Evolutionary conservation across 2,888 invertebrate genomes (phyloP).

Genomic region (Uropetala carovei): DNA sequence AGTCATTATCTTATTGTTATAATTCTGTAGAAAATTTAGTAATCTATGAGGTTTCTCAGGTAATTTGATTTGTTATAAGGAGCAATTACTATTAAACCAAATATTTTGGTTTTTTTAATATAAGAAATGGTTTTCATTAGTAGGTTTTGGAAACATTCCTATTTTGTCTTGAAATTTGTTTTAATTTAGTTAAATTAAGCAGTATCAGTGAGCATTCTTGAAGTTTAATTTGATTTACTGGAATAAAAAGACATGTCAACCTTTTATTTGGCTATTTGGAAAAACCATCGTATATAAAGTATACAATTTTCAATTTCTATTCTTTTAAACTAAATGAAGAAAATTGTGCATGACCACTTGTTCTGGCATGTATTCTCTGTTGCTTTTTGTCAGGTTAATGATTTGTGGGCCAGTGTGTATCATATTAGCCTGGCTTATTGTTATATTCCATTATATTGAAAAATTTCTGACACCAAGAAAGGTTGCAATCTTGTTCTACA

Average conservation of each 20-base stretch:
- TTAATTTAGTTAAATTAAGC: background rate
- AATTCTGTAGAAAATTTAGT: background rate
- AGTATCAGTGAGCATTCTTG: background rate
- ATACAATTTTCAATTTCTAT: background rate
- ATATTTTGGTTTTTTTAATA: background rate
- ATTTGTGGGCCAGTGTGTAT: background rate
- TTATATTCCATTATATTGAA: background rate
- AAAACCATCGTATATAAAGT: background rate
- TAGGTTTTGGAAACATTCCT: background rate
- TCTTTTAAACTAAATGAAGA: background rate
- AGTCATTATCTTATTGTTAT: conserved; percentile 14
- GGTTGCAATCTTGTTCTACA: background rate
- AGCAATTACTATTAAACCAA: background rate
- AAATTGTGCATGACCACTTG: background rate
- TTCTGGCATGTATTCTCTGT: background rate
- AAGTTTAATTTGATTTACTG: background rate
- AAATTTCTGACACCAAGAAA: background rate
- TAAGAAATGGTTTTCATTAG: background rate
- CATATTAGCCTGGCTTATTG: background rate
- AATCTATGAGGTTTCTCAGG: conserved; percentile 52
- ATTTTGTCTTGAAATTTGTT: background rate
- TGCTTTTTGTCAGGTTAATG: background rate
- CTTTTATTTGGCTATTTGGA: too few species aligned
- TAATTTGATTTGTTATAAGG: background rate
- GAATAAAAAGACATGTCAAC: too few species aligned